Conservation (phyloP, 23 tunicate species). For the Aplidium turbinatum region DNA sequence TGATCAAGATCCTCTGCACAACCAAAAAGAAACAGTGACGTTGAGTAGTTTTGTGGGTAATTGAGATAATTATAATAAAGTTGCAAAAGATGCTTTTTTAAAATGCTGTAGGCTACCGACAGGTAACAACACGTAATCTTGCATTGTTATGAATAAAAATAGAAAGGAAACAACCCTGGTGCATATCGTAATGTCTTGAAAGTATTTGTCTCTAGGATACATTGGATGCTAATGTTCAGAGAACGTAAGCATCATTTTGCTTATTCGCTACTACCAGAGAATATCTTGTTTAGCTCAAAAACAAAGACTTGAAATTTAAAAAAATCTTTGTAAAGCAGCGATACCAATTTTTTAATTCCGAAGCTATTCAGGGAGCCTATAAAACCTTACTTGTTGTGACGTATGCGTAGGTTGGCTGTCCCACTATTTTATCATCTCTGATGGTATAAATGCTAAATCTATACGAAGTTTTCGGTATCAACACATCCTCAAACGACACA, state of each 20-base stretch:
- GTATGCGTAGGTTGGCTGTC: conserved; percentile 24
- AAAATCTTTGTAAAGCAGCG: no score
- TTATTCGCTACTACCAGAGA: neutral
- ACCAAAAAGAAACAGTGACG: conserved; percentile 16
- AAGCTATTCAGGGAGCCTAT: no score
- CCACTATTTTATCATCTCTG: neutral
- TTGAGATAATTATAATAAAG: neutral
- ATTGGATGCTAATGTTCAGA: no score
- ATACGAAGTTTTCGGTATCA: conserved; percentile 20
- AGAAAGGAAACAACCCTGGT: no score
- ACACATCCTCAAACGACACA: conserved; percentile 24
- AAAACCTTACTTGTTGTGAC: conserved; percentile 26
- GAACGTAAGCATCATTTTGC: neutral
- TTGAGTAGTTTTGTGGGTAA: no score
- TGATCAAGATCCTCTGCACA: conserved; percentile 40
- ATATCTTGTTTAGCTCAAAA: neutral
- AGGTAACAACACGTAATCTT: no score
- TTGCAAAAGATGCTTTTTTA: no score
- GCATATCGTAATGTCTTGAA: no score
- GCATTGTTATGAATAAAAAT: no score
- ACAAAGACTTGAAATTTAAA: neutral
- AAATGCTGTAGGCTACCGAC: no score
- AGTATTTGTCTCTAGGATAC: no score
- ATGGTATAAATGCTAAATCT: conserved; percentile 18
- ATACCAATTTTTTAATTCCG: no score